Base-by-base conservation (phyloP, 2,113 vertebrate species). In the Lepisosteus osseus region DNA sequence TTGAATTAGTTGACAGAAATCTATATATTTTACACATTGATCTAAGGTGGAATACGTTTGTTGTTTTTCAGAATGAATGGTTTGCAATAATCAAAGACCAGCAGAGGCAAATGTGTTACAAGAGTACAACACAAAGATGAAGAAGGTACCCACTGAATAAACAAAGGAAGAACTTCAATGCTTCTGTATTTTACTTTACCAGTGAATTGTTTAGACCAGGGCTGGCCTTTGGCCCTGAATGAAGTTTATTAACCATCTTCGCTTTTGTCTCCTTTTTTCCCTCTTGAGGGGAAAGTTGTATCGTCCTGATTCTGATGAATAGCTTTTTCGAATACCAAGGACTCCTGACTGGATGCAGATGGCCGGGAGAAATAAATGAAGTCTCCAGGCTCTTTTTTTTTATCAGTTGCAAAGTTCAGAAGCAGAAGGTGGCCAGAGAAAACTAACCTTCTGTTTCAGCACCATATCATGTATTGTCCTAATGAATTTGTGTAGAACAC, bases 291-390 rank as follows among this genome's bases (percentile, higher is more conserved):
- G 82, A 83, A 86, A 82, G 84, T 83, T 79, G 77, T 78, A 65
- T 68, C 0, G 85, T 78, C 80, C 74, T 79, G 79, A 86, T 70
- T 69, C 82, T 85, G 89, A 89, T 70, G 77, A 88, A 91, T 80
- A 78, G 80, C 76, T 84, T 84, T 86, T 84, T 76, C 78, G 79
- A 90, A 87, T 88, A 87, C 88, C 86, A 79, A 83, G 88, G 87
- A 90, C 89, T 85, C 29, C 82, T 93, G 91, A 93, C 90, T 92
- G 84, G 86, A 92, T 80, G 80, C 93, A 93, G 91, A 94, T 94
- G 92, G 91, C 92, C 87, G 68, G 29, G 85, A 88, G 90, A 92
- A 63, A 91, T 67, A 89, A 91, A 92, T 90, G 92, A 89, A 86
- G 75, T 79, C 86, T 90, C 87, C 80, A 84, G 87, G 88, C 79